These are phyloP conservation scores for Cerastis rubricosa DNA, from an alignment of 2,888 invertebrate species.

Conservation along the genomic window DNA sequence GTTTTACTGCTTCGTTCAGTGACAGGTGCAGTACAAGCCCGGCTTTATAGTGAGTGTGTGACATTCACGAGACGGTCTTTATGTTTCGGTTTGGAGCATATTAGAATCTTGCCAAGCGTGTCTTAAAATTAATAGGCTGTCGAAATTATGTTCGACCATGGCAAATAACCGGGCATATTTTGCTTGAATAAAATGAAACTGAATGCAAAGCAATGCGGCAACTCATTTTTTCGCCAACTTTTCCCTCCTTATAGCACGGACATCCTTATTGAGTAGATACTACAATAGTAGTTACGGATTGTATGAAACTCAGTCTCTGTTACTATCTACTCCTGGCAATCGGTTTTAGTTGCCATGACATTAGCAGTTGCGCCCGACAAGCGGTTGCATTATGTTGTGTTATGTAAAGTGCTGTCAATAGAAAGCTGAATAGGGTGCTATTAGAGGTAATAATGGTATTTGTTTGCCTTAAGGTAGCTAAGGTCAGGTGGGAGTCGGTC, in stretches of 20 bases:
- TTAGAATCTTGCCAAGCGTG: not conserved
- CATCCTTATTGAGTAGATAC: not conserved
- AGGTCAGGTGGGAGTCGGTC: slow-evolving; percentile 2
- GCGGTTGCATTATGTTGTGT: slow-evolving; percentile 48
- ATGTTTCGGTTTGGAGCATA: not conserved
- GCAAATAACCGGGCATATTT: not conserved
- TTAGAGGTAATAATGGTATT: slow-evolving; percentile 25
- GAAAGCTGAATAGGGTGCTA: slow-evolving; percentile 22
- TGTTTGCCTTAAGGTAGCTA: not conserved
- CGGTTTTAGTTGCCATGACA: slow-evolving; percentile 37
- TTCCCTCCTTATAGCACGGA: not conserved
- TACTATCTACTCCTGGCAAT: slow-evolving; percentile 15
- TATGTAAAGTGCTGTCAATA: slow-evolving; percentile 47
- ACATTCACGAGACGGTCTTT: not conserved
- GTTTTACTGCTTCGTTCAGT: not conserved
- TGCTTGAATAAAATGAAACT: not conserved
- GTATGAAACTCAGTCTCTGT: slow-evolving; percentile 18
- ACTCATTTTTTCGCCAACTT: too few species aligned
- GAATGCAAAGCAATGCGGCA: too few species aligned
- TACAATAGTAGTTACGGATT: not conserved
- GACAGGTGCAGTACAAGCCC: not conserved
- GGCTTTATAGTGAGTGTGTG: not conserved
- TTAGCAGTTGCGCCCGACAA: slow-evolving; percentile 38
- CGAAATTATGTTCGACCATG: too few species aligned
- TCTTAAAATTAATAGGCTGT: not conserved